Base-by-base conservation (phyloP, 2,113 vertebrate species). In the Coracopsis vasa region DNA sequence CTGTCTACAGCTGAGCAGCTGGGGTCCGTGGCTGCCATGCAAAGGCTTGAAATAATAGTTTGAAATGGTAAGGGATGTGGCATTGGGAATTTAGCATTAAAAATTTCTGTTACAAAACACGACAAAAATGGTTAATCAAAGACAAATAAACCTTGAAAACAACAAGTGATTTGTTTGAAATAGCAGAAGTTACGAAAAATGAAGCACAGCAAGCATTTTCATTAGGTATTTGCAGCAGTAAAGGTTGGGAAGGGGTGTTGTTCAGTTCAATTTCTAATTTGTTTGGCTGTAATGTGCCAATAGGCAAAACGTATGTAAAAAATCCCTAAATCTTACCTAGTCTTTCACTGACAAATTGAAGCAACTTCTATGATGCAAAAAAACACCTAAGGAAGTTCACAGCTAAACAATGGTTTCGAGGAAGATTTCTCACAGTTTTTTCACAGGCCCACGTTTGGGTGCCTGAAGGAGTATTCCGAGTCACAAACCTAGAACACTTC, bases 1-100 rank as follows among this genome's bases (percentile, higher is more conserved):
- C 44, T 96, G 71, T 20, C 64, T 50, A 27, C 84, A 95, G 54
- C 87, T 78, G 33, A 91, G 74, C 94, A 96, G 72, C 92, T 92
- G 92, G 28, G 81, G n/a, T 74, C 77, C 0, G 0, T 2, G 23
- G 33, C 81, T 92, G 92, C 84, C 41, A 5, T 7, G 71, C 53
- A 60, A 56, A 92, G 27, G 19, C 54, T 73, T 45, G 44, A 86
- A 86, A 90, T 58, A 62, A 58, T 53, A 42, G 58, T 67, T 77
- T 44, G 85, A 80, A 69, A 87, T 19, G 33, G 39, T 25, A 1
- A 94, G 69, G 56, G 54, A 86, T 5, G 7, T 14, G 44, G 47
- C 13, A 0, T n/a, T n/a, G 51, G 50, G 80, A 84, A 80, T 9
- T 7, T 21, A 64, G 33, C 45, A 5, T 60, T 84, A 74, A 92